These are phyloP conservation scores for Procambarus virginalis DNA, from an alignment of 1,140 invertebrate species.

Conservation along the genomic window DNA sequence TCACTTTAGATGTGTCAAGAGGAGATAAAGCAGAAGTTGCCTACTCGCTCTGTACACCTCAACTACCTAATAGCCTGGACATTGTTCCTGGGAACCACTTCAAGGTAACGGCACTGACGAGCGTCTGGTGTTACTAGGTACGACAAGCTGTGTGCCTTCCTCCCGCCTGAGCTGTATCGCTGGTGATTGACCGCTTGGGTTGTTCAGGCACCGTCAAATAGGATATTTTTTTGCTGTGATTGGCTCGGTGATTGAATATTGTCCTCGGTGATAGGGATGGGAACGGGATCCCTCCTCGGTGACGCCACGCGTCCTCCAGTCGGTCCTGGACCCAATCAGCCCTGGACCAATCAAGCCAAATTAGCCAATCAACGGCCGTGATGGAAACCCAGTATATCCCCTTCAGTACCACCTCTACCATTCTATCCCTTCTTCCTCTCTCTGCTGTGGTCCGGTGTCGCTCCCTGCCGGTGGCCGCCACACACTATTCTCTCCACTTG, in stretches of 20 bases:
- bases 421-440: background rate
- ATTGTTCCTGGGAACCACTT: too few species aligned
- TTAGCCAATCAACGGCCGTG: slow-evolving; percentile 9
- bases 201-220: background rate
- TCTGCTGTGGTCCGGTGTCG: background rate
- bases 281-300: slow-evolving; percentile 1
- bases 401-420: background rate
- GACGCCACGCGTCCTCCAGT: background rate
- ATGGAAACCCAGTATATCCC: background rate
- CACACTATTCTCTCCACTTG: background rate
- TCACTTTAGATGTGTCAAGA: too few species aligned
- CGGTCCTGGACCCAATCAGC: slow-evolving; percentile 12
- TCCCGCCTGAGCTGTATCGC: background rate
- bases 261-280: background rate
- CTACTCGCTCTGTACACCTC: too few species aligned
- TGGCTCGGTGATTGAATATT: slow-evolving; percentile 6
- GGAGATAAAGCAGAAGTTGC: too few species aligned
- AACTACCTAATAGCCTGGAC: too few species aligned
- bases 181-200: background rate
- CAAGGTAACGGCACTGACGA: too few species aligned
- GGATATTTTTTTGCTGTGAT: background rate
- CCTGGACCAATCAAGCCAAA: slow-evolving; percentile 11
- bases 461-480: background rate
- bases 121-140: too few species aligned
- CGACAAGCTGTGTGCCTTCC: too few species aligned